A percentile compares a stretch with the other conserved stretches of the same genome.
Conservation (phyloP, 92 coral and sea anemone genomes). For the Porites evermanni region DNA sequence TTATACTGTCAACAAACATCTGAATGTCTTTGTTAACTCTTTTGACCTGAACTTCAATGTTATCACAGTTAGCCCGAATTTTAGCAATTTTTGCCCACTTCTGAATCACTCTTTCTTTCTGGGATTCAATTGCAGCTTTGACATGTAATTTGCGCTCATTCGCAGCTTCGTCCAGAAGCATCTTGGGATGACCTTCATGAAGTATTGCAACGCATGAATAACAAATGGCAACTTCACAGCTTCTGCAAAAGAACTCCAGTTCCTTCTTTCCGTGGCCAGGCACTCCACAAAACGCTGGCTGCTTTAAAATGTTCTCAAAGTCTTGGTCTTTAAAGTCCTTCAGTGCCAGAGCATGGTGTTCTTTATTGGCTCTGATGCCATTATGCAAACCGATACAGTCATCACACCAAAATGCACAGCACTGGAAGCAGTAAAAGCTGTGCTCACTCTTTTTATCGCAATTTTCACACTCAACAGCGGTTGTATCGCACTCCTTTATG, state of each 20-base stretch:
- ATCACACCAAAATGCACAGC: slow-evolving; percentile 38
- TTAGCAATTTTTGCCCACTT: not conserved
- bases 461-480: slow-evolving; percentile 37
- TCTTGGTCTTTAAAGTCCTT: slow-evolving; percentile 21
- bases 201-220: slow-evolving; percentile 4
- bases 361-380: not conserved
- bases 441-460: slow-evolving; percentile 29
- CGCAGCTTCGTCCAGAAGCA: too few species aligned
- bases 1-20: not conserved
- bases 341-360: slow-evolving; percentile 20
- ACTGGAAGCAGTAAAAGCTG: slow-evolving; percentile 46
- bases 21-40: slow-evolving; percentile 10
- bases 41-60: not conserved
- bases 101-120: not conserved
- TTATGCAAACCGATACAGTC: too few species aligned
- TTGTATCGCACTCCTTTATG: slow-evolving; percentile 16
- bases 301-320: not conserved
- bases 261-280: slow-evolving; percentile 35
- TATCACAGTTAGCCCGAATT: not conserved
- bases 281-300: slow-evolving; percentile 5
- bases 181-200: too few species aligned
- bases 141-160: not conserved
- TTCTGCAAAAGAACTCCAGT: not conserved
- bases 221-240: slow-evolving; percentile 40
- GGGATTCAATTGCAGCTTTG: not conserved